phyloP scores from a whole-genome alignment of 2,888 invertebrate genomes.

The Hyposoter didymator region DNA sequence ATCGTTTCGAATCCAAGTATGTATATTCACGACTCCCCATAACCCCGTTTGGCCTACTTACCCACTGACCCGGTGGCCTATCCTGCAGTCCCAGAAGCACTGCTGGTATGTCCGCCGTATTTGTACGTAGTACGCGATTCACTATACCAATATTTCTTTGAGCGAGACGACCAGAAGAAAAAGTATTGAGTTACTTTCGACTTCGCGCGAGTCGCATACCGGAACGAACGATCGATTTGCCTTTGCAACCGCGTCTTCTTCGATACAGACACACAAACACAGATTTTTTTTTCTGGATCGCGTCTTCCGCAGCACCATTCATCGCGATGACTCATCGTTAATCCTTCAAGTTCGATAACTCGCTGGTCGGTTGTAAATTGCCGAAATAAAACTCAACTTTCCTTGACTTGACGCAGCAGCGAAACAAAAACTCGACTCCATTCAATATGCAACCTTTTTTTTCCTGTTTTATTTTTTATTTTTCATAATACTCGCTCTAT shows the following conservation, averaged over 20 bases:
- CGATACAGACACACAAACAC: neutral
- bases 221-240: constrained; percentile 48
- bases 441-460: neutral
- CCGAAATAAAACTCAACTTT: neutral
- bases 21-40: neutral
- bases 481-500: neutral
- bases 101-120: constrained; percentile 16
- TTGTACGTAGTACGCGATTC: constrained; percentile 25
- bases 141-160: constrained; percentile 14
- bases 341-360: constrained; percentile 1
- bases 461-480: neutral
- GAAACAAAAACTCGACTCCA: neutral
- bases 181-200: constrained; percentile 64
- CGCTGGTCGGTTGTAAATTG: neutral
- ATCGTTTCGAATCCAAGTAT: neutral
- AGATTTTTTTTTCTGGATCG: constrained; percentile 4
- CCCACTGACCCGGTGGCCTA: constrained; percentile 68
- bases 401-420: too few relatives aligned
- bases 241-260: neutral
- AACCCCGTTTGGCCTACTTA: constrained; percentile 60
- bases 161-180: constrained; percentile 1
- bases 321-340: constrained; percentile 10
- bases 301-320: neutral
- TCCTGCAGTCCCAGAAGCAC: neutral
- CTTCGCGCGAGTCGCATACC: constrained; percentile 57